phyloP scores from a whole-genome alignment of 2,113 vertebrate genomes.

The Mustelus asterias region DNA sequence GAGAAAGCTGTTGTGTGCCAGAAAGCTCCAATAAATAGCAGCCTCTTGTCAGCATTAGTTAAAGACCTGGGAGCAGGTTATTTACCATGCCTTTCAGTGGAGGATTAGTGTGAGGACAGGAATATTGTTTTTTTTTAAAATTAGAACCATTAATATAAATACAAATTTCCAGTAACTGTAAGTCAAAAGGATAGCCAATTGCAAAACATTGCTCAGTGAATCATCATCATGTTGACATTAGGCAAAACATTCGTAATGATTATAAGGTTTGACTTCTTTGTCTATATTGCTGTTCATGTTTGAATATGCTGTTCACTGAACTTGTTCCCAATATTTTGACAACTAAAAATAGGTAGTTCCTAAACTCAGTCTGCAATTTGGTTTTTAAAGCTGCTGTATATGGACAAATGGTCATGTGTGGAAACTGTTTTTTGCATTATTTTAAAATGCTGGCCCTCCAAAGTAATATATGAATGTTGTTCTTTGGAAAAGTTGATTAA shows the following conservation, averaged over 20 bases:
- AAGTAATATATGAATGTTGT: neutral
- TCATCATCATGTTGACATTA: neutral
- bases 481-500: neutral
- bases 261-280: neutral
- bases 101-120: neutral
- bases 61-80: constrained; percentile 5
- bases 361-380: neutral
- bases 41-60: neutral
- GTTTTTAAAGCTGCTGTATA: neutral
- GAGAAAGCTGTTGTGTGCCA: neutral
- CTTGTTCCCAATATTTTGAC: neutral
- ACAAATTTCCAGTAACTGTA: neutral
- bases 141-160: neutral
- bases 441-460: neutral
- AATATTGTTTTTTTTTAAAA: neutral
- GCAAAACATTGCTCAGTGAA: neutral
- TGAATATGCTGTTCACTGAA: neutral
- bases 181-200: neutral
- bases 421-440: neutral
- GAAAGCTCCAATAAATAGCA: neutral
- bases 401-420: neutral
- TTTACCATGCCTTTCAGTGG: neutral
- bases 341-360: neutral
- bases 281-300: neutral
- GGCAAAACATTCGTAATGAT: neutral